Percentiles rank a stretch among this genome's conserved stretches.
Conservation (phyloP, 2,113 vertebrate species). For the Corythornis madagascariensis region DNA sequence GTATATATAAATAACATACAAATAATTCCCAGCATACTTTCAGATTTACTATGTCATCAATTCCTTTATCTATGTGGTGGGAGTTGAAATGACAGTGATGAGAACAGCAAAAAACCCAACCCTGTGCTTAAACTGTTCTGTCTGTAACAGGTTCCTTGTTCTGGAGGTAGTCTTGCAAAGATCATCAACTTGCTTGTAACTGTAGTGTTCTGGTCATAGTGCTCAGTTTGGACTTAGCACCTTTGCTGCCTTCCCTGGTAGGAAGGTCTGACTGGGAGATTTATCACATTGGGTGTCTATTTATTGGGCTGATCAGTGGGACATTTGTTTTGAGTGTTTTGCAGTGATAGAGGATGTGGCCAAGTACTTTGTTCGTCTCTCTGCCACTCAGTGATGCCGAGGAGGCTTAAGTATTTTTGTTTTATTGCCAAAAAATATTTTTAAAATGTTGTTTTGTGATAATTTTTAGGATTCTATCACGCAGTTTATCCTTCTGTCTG, state of each 20-base stretch:
- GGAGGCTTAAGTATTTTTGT: not conserved
- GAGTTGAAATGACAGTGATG: not conserved
- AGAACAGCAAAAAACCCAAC: not conserved
- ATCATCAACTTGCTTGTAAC: not conserved
- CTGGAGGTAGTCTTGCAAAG: not conserved
- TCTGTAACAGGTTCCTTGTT: not conserved
- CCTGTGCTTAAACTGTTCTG: rapidly evolving
- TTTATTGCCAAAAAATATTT: not conserved
- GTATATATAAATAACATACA: not conserved
- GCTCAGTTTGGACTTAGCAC: not conserved
- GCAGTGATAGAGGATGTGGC: not conserved
- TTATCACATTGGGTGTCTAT: not conserved
- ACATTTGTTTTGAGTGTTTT: not conserved
- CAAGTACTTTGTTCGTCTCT: not conserved
- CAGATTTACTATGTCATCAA: not conserved
- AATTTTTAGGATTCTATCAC: not conserved
- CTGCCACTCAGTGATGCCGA: not conserved
- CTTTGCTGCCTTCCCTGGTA: not conserved
- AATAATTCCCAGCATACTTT: not conserved
- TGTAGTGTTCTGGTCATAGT: not conserved
- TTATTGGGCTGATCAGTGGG: not conserved
- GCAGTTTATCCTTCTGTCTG: not conserved
- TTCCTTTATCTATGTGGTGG: not conserved
- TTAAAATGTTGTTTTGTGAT: not conserved
- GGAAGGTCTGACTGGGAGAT: not conserved